Percentiles rank a stretch among this genome's conserved stretches.
phyloP scores from a whole-genome alignment of 2,113 vertebrate species.

The Triplophysa tibetana region DNA sequence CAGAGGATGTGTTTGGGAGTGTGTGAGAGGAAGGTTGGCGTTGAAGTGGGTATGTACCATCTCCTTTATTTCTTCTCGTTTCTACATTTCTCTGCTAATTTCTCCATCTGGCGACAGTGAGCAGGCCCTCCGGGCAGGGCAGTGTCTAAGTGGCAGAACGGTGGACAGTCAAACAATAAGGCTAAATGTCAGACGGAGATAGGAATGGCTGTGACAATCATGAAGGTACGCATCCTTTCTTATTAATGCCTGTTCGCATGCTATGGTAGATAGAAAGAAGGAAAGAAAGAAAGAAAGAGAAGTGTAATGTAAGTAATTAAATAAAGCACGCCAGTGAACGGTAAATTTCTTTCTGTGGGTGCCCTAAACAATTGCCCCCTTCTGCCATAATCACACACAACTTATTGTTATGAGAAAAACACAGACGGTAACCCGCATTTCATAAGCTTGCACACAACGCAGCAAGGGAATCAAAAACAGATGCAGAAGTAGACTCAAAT shows the following conservation, averaged over 20 bases:
- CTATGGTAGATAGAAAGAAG: constrained; percentile 18
- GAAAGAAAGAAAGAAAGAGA: not conserved
- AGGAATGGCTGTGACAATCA: constrained; percentile 64
- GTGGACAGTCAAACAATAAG: constrained; percentile 57
- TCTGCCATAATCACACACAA: not conserved
- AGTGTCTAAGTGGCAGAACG: constrained; percentile 53
- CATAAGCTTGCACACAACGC: no score
- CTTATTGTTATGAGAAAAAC: not conserved
- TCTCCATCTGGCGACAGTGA: constrained; percentile 20
- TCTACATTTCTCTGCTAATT: constrained; percentile 39
- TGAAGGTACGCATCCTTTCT: constrained; percentile 65
- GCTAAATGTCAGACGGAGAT: constrained; percentile 72
- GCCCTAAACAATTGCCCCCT: not conserved
- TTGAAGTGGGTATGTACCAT: constrained; percentile 66
- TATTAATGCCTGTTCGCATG: constrained; percentile 37
- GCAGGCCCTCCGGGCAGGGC: constrained; percentile 55
- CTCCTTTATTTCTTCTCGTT: constrained; percentile 59
- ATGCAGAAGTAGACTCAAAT: not conserved
- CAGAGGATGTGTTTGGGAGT: constrained; percentile 73
- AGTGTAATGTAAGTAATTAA: not conserved
- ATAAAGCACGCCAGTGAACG: not conserved
- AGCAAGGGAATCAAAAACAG: no score
- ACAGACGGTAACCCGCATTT: no score
- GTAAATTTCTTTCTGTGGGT: not conserved
- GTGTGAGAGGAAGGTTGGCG: constrained; percentile 64